Base-by-base conservation (phyloP, 2,113 vertebrate species). In the Pterocles gutturalis region DNA sequence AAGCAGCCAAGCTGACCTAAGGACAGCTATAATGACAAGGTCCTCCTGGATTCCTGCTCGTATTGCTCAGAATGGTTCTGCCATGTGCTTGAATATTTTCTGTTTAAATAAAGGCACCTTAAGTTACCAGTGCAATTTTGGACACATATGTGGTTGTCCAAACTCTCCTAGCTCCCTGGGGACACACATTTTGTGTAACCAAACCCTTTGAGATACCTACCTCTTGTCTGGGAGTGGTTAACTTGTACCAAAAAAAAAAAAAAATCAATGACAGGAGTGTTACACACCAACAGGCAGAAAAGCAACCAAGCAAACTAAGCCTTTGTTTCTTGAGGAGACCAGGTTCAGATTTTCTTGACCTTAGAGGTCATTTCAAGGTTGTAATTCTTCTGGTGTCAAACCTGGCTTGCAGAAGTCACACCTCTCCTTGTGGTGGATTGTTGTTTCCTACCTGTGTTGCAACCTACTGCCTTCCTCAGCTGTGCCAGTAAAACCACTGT, bases 401-500 rank as follows among this genome's bases (percentile, higher is more conserved):
- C 9, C 5, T 71, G 7, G 15, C 7, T 91, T 83, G 34, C 21
- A 48, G 58, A 83, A 53, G 3, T 19, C 7, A 0, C 12, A 33
- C 5, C 13, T 70, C 45, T 76, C 15, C 48, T 83, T 0, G 0
- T 8, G 43, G 19, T 4, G 5, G 25, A 19, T 57, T 87, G 13
- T 13, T 80, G 3, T 41, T 93, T 7, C 16, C 3, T 55, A 18
- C 3, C 5, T 34, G 20, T 14, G 1, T 67, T 87, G 62, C 22
- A 71, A 15, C 13, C 5, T 25, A 19, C 5, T 24, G 10, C 17
- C 29, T 62, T 71, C 18, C 5, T 43, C 72, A 17, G 9, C 21
- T 76, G 14, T 72, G 38, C 9, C 46, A 79, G n/a, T 53, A 49
- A 78, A 66, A 38, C 20, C 28, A 31, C 19, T 4, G 28, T 2